phyloP scores from a whole-genome alignment of 2,113 vertebrate species.

The Centropus bengalensis region DNA sequence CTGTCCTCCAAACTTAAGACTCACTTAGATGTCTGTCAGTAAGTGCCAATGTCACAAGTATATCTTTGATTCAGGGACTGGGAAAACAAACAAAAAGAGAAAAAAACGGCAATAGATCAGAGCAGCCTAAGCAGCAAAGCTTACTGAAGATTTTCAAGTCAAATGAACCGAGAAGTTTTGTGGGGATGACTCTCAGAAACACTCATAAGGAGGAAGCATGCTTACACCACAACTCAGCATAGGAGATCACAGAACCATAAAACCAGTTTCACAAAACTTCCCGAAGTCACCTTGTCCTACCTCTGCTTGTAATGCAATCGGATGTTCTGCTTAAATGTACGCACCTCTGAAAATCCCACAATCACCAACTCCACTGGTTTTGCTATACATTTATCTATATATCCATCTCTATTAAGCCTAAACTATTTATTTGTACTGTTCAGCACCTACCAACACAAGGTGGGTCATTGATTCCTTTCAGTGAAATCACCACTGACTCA shows the following conservation, averaged over 20 bases:
- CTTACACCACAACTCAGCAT: not conserved
- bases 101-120: not conserved
- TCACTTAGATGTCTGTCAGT: not conserved
- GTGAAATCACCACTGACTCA: not conserved
- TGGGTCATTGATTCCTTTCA: not conserved
- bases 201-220: fast-evolving
- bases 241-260: not conserved
- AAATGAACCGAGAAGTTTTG: not conserved
- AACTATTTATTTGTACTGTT: not conserved
- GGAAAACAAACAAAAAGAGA: not conserved
- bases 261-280: not conserved
- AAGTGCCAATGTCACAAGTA: not conserved
- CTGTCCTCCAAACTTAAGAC: not conserved
- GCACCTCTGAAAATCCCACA: not conserved
- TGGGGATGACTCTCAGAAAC: fast-evolving
- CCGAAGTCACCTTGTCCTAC: fast-evolving
- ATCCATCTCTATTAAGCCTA: not conserved
- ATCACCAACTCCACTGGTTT: not conserved
- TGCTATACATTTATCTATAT: not conserved
- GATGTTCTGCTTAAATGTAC: not conserved
- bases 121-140: not conserved
- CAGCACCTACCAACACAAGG: not conserved
- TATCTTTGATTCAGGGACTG: not conserved
- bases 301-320: not conserved
- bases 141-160: not conserved